A percentile compares a stretch with the other conserved stretches of the same genome.
phyloP scores from a whole-genome alignment of 2,888 invertebrate genomes.

The Dynastes tityus region DNA sequence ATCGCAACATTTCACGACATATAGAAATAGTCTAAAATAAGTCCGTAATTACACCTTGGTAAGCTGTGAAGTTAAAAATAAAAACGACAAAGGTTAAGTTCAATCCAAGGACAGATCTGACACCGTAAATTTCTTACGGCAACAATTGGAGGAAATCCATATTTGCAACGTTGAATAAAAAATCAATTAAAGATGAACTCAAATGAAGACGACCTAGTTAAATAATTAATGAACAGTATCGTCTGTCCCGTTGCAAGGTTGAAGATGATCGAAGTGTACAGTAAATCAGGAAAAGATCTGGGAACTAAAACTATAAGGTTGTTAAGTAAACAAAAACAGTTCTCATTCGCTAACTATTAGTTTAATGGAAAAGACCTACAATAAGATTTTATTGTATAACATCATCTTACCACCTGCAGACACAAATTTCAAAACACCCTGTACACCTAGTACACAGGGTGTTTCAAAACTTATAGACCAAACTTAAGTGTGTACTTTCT shows the following conservation, averaged over 20 bases:
- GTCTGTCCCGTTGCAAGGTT: not conserved
- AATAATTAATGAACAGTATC: slow-evolving; percentile 8
- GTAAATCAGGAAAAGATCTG: not conserved
- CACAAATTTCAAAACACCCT: too few species aligned
- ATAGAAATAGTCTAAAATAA: not conserved
- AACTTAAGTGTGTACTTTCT: too few species aligned
- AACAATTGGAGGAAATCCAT: not conserved
- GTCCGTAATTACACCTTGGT: not conserved
- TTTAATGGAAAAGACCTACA: too few species aligned
- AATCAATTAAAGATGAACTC: slow-evolving; percentile 30
- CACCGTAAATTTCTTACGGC: not conserved
- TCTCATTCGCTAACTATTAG: too few species aligned
- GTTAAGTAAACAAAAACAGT: too few species aligned
- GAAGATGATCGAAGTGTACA: slow-evolving; percentile 9
- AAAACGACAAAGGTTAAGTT: too few species aligned
- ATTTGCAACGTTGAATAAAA: not conserved
- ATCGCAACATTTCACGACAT: too few species aligned
- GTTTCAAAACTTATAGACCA: too few species aligned
- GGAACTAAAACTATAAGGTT: not conserved
- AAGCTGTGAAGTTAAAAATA: too few species aligned
- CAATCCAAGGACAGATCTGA: not conserved
- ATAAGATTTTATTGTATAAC: too few species aligned
- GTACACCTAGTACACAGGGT: too few species aligned
- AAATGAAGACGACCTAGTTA: slow-evolving; percentile 25
- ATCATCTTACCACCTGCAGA: too few species aligned